phyloP scores from a whole-genome alignment of 2,888 invertebrate genomes.

The Patella caerulea region DNA sequence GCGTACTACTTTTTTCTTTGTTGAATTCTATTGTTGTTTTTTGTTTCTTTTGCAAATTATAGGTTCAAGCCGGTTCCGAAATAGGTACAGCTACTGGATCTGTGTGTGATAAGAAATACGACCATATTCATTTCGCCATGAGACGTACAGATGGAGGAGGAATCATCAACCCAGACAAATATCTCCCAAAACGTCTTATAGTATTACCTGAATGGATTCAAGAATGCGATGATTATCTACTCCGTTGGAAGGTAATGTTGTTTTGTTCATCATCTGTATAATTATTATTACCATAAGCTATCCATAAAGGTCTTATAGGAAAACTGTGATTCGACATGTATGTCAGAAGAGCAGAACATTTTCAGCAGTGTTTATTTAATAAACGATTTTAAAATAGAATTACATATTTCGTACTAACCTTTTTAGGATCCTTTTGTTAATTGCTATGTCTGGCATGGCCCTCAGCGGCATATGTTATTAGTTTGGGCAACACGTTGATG shows the following conservation, averaged over 20 bases:
- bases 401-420: too few species aligned
- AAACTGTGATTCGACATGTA: too few species aligned
- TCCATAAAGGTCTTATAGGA: too few species aligned
- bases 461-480: background rate
- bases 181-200: conserved; percentile 38
- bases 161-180: conserved; percentile 43
- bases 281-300: too few species aligned
- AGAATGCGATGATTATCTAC: conserved; percentile 53
- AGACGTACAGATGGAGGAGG: conserved; percentile 32
- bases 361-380: too few species aligned
- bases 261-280: too few species aligned
- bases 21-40: too few species aligned
- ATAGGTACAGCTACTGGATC: conserved; percentile 44
- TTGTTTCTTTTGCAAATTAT: background rate
- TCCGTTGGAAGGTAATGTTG: conserved; percentile 42
- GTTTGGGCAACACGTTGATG: background rate
- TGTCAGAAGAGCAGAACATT: too few species aligned
- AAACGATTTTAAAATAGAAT: too few species aligned
- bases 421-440: too few species aligned
- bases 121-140: conserved; percentile 55
- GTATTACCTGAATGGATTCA: conserved; percentile 47
- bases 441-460: too few species aligned
- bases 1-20: too few species aligned
- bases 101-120: conserved; percentile 29
- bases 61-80: conserved; percentile 50